Conservation (phyloP, 1,140 invertebrate species). For the Asobara japonica region DNA sequence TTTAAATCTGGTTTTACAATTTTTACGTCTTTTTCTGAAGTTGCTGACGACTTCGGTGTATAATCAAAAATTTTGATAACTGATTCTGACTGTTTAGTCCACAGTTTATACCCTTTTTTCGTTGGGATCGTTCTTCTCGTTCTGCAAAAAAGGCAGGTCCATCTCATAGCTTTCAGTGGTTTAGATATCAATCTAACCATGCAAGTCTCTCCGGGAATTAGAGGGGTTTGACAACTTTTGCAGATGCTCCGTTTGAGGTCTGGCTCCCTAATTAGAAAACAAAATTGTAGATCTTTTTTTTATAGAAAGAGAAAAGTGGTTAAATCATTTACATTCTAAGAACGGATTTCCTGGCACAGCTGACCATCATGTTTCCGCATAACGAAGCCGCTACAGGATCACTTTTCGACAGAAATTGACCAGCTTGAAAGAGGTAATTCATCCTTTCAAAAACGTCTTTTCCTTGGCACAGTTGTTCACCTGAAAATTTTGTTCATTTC, state of each 20-base stretch:
- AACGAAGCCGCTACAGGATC: conserved; percentile 52
- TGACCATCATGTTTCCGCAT: conserved; percentile 52
- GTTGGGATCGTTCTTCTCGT: conserved; percentile 51
- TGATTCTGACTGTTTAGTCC: conserved; percentile 53
- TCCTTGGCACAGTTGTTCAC: not conserved
- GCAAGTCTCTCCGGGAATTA: conserved; percentile 62
- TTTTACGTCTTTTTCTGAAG: not conserved
- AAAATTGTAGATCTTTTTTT: too few relatives aligned
- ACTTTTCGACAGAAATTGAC: conserved; percentile 47
- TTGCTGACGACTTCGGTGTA: not conserved
- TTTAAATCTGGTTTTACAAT: not conserved
- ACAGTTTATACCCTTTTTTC: conserved; percentile 52
- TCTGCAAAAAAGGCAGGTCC: conserved; percentile 53
- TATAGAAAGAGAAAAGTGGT: too few relatives aligned
- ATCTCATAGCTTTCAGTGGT: conserved; percentile 54
- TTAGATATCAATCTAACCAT: conserved; percentile 56
- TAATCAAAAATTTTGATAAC: conserved; percentile 54
- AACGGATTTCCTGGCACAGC: conserved; percentile 60
- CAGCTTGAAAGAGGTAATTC: conserved; percentile 63
- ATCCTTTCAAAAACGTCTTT: conserved; percentile 62
- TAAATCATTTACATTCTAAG: conserved; percentile 59
- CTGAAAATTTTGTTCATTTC: not conserved
- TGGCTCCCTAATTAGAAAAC: conserved; percentile 48
- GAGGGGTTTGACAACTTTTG: conserved; percentile 57
- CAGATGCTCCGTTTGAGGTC: conserved; percentile 59